Base-by-base conservation (phyloP, 2,888 invertebrate species). In the Drosophila maculinotata region DNA sequence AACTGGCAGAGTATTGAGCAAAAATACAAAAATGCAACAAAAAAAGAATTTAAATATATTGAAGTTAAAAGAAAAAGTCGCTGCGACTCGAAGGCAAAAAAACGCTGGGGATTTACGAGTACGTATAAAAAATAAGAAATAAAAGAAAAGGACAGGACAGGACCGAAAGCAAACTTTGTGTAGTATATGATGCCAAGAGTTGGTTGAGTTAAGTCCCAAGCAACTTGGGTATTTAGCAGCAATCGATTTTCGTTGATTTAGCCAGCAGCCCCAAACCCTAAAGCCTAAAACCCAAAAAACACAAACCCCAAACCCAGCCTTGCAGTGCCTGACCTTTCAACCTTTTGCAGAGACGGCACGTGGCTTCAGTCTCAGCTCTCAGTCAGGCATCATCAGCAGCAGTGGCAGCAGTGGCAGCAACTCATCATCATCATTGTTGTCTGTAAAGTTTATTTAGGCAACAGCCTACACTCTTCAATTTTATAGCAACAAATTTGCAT, bases 161-260 rank as follows among this genome's bases (percentile, higher is more conserved):
- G 20, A 2, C 20, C 20, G 20, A 20, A 20, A 20, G 20, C 20
- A 20, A 20, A 20, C 20, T 64, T 38, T 70, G 17, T 28, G 31
- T 17, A 10, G 36, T 68, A 57, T 47, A 48, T 65, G 58, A 33
- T 45, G 30, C 39, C 56, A 66, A 63, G 78, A 70, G 79, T 84
- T 73, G 56, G 79, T 84, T 73, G 56, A 82, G 85, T 79, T 79
- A 85, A 81, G 82, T 82, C 69, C 66, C 60, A 59, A 59, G 78
- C 69, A 85, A 84, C 80, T 81, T 74, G 75, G 79, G 81, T 82
- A 82, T 82, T 82, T 82, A 82, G 81, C 82, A 64, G 69, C 76
- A 81, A 82, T 82, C 87, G 81, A 82, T 82, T 87, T 85, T 82
- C 62, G 86, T 87, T 81, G 87, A 81, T 87, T 86, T 84, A 79